These are phyloP conservation scores for Microcebus tavaratra DNA, from an alignment of 2,113 vertebrate genomes.

Conservation along the genomic window DNA sequence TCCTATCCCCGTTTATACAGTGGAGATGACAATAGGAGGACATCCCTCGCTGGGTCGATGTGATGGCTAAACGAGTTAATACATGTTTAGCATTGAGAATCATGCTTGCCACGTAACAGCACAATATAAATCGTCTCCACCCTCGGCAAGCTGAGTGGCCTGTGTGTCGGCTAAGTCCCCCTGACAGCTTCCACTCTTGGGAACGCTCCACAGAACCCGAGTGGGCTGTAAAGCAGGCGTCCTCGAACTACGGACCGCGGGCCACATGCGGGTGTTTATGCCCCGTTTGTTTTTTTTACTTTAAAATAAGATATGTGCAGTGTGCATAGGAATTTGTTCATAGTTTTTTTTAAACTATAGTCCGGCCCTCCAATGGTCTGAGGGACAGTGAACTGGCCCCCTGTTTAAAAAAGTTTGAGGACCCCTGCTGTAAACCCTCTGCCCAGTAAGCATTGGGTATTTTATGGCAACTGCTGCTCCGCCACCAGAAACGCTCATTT, in stretches of 20 bases:
- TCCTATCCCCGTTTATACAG: background rate
- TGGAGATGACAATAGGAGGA: too few relatives aligned
- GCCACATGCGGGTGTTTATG: too few relatives aligned
- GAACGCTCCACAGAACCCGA: background rate
- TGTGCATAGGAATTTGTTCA: too few relatives aligned
- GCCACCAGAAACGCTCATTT: background rate
- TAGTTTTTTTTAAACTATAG: too few relatives aligned
- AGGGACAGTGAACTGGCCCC: too few relatives aligned
- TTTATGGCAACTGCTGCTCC: background rate
- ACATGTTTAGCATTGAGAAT: background rate
- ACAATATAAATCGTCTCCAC: background rate
- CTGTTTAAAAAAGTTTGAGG: too few relatives aligned
- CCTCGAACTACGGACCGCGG: too few relatives aligned
- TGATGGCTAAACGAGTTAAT: background rate
- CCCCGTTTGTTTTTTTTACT: too few relatives aligned
- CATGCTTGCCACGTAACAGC: background rate
- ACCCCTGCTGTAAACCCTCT: background rate
- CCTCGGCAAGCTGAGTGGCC: background rate
- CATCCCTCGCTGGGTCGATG: background rate
- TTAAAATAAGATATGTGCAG: too few relatives aligned
- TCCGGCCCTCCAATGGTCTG: too few relatives aligned
- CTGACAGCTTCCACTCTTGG: background rate
- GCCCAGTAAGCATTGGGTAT: background rate
- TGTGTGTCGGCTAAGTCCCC: background rate
- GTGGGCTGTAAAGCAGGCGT: too few relatives aligned